These are phyloP conservation scores for Drymonia ruficornis DNA, from an alignment of 2,888 invertebrate genomes.

Conservation along the genomic window DNA sequence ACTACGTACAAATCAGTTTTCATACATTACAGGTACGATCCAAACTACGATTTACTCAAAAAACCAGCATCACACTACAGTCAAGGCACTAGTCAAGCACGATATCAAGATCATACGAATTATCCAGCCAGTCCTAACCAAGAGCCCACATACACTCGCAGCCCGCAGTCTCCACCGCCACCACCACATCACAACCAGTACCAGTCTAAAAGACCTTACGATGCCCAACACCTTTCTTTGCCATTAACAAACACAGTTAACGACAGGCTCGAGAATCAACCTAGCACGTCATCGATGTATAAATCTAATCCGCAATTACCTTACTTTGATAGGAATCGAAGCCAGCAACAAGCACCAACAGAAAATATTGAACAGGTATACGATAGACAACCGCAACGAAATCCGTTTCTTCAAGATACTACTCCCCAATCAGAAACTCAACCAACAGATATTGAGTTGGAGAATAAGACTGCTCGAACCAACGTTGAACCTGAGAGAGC, in stretches of 20 bases:
- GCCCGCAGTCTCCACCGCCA: slow-evolving; percentile 75
- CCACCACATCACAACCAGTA: slow-evolving; percentile 64
- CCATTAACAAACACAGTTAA: slow-evolving; percentile 73
- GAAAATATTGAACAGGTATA: slow-evolving; percentile 64
- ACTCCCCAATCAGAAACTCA: slow-evolving; percentile 50
- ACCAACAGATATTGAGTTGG: slow-evolving; percentile 47
- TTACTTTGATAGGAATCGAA: slow-evolving; percentile 78
- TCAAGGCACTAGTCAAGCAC: slow-evolving; percentile 72
- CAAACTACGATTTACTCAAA: slow-evolving; percentile 82
- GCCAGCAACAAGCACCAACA: slow-evolving; percentile 54
- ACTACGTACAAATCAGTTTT: slow-evolving; percentile 12
- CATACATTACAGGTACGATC: slow-evolving; percentile 78
- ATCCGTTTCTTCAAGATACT: slow-evolving; percentile 72
- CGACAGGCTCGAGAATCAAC: slow-evolving; percentile 72
- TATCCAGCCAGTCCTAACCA: slow-evolving; percentile 68
- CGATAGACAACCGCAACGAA: slow-evolving; percentile 65
- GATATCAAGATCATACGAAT: slow-evolving; percentile 71
- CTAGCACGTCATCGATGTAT: slow-evolving; percentile 63
- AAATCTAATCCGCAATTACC: slow-evolving; percentile 79
- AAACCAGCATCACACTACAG: slow-evolving; percentile 81
- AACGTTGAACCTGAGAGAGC: slow-evolving; percentile 46
- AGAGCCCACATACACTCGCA: slow-evolving; percentile 82
- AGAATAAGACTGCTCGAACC: slow-evolving; percentile 44
- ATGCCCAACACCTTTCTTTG: slow-evolving; percentile 76
- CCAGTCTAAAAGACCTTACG: slow-evolving; percentile 70